These are phyloP conservation scores for Palythoa grandis DNA, from an alignment of 92 coral and sea anemone genomes.

Conservation along the genomic window DNA sequence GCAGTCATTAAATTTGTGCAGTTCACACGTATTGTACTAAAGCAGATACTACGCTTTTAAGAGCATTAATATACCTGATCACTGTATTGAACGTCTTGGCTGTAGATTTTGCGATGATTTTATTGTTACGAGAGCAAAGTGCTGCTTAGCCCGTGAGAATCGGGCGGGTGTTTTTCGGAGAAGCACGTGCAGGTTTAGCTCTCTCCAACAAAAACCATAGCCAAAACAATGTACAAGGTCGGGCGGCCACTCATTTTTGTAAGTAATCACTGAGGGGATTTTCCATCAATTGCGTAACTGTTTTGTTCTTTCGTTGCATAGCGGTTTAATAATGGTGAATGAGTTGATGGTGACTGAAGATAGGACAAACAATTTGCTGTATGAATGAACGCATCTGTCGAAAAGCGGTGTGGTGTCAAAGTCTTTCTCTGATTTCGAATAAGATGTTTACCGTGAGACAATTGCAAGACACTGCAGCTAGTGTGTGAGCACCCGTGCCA, in stretches of 20 bases:
- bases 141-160: conserved; percentile 41
- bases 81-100: neutral
- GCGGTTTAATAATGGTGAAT: neutral
- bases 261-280: conserved; percentile 16
- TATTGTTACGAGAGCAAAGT: conserved; percentile 11
- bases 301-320: conserved; percentile 24
- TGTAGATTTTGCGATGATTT: conserved; percentile 1
- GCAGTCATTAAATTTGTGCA: neutral
- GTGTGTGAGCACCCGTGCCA: conserved; percentile 13
- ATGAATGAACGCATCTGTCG: conserved; percentile 48
- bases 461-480: conserved; percentile 1
- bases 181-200: conserved; percentile 20
- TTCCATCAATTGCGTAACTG: conserved; percentile 2
- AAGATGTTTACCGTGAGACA: conserved; percentile 21
- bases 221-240: conserved; percentile 12
- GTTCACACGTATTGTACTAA: conserved; percentile 27
- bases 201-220: neutral
- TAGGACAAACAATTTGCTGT: conserved; percentile 2
- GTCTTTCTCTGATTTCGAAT: neutral
- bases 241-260: neutral
- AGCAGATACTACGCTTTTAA: conserved; percentile 1
- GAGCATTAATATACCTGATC: neutral
- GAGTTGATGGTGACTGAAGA: neutral
- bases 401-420: neutral
- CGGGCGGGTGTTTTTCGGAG: conserved; percentile 25